Percentiles rank a stretch among this genome's conserved stretches.
phyloP scores from a whole-genome alignment of 2,113 vertebrate species.

The Bombycilla garrulus region DNA sequence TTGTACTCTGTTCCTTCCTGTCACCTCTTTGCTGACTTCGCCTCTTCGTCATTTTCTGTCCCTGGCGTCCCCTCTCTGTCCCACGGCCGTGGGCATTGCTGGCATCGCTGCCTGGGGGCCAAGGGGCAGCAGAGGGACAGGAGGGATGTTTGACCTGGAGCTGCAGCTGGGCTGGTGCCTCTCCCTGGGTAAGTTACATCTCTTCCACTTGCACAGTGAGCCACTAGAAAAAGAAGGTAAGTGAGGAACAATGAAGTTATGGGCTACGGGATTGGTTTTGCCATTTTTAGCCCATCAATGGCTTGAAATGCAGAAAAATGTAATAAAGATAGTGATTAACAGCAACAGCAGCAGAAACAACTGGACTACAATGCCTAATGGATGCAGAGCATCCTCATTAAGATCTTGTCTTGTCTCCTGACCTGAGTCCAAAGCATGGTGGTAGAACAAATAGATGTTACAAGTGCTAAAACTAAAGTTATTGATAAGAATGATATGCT shows the following conservation, averaged over 20 bases:
- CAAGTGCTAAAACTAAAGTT: not conserved
- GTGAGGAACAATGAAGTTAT: not conserved
- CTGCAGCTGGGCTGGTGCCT: not conserved
- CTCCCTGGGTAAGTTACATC: not conserved
- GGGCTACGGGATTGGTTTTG: not conserved
- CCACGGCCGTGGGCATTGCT: accelerated
- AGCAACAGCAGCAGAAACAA: not conserved
- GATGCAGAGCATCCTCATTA: not conserved
- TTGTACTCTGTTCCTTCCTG: not conserved
- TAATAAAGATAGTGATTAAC: not conserved
- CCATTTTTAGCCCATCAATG: not conserved
- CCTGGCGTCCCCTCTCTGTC: not conserved
- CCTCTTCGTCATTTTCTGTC: not conserved
- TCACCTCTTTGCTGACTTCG: not conserved
- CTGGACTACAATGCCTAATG: not conserved
- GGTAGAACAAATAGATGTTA: not conserved
- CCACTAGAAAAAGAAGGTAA: not conserved
- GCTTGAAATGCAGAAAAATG: not conserved
- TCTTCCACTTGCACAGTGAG: not conserved
- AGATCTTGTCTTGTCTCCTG: not conserved
- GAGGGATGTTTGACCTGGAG: not conserved
- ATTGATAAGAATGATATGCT: not conserved
- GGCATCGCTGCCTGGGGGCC: not conserved
- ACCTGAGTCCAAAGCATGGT: not conserved
- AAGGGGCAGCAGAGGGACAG: not conserved